Conservation (phyloP, 2,797 vertebrate genomes). For the Mallotus villosus region DNA sequence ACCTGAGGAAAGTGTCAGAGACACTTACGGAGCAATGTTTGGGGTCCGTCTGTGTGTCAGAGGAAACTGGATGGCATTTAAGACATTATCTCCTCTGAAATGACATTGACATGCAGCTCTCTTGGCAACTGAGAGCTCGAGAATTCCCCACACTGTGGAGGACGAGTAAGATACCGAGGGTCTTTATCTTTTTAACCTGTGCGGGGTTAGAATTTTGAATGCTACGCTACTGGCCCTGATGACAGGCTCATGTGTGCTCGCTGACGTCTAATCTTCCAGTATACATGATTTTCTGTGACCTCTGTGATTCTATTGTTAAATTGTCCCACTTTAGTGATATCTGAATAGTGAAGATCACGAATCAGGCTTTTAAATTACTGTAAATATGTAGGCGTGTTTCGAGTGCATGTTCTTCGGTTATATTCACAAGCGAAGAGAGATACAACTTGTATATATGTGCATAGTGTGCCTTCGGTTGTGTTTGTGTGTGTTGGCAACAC, state of each 20-base stretch:
- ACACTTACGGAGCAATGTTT: slow-evolving; percentile 24
- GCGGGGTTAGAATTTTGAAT: slow-evolving; percentile 15
- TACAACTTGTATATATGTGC: too few species aligned
- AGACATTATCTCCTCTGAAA: slow-evolving; percentile 57
- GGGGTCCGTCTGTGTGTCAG: slow-evolving; percentile 47
- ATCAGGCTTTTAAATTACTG: too few species aligned
- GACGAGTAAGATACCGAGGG: slow-evolving; percentile 42
- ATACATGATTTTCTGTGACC: neutral
- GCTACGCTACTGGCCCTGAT: neutral
- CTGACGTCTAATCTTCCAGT: neutral
- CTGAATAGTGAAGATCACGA: neutral
- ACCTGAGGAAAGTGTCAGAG: neutral
- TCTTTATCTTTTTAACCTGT: slow-evolving; percentile 34
- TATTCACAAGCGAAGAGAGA: too few species aligned
- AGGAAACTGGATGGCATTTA: slow-evolving; percentile 60
- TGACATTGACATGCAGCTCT: slow-evolving; percentile 42
- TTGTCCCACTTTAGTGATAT: neutral
- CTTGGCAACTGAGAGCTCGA: slow-evolving; percentile 37
- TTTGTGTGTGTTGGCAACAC: too few species aligned
- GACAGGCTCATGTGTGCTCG: neutral
- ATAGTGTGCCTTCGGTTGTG: too few species aligned
- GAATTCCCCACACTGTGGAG: slow-evolving; percentile 35
- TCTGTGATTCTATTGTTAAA: neutral
- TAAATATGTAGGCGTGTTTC: too few species aligned
- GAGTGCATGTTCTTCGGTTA: too few species aligned